phyloP scores from a whole-genome alignment of 2,113 vertebrate genomes.

The Hippocampus comes region DNA sequence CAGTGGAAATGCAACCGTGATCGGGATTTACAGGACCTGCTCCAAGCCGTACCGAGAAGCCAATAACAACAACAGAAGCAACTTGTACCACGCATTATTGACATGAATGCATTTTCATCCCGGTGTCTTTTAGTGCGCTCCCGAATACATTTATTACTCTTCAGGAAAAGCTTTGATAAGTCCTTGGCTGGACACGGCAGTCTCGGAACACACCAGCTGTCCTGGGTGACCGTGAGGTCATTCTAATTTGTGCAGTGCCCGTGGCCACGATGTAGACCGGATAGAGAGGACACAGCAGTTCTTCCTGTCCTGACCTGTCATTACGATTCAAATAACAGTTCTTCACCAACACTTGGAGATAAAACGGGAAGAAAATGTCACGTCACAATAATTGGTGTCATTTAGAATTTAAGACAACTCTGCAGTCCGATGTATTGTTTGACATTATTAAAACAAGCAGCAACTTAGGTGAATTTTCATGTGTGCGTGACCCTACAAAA shows the following conservation, averaged over 20 bases:
- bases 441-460: not conserved
- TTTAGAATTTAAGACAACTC: too few relatives aligned
- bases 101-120: not conserved
- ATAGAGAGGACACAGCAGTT: constrained; percentile 9
- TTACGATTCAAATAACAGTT: constrained; percentile 15
- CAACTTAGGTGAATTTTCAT: not conserved
- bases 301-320: constrained; percentile 11
- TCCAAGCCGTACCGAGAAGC: too few relatives aligned
- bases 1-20: not conserved
- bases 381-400: too few relatives aligned
- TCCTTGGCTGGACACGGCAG: not conserved
- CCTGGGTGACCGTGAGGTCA: constrained; percentile 11
- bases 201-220: constrained; percentile 3
- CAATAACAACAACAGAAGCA: too few relatives aligned
- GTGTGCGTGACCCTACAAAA: not conserved
- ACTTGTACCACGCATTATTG: too few relatives aligned
- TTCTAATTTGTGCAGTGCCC: constrained; percentile 15
- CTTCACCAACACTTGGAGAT: not conserved
- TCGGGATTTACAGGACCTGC: not conserved
- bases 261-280: constrained; percentile 9
- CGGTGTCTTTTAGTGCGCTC: not conserved
- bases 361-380: too few relatives aligned
- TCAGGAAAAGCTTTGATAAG: not conserved
- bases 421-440: too few relatives aligned
- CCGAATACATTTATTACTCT: not conserved